A percentile compares a stretch with the other conserved stretches of the same genome.
Conservation (phyloP, 2,888 invertebrate species). For the Lithophane semibrunnea region DNA sequence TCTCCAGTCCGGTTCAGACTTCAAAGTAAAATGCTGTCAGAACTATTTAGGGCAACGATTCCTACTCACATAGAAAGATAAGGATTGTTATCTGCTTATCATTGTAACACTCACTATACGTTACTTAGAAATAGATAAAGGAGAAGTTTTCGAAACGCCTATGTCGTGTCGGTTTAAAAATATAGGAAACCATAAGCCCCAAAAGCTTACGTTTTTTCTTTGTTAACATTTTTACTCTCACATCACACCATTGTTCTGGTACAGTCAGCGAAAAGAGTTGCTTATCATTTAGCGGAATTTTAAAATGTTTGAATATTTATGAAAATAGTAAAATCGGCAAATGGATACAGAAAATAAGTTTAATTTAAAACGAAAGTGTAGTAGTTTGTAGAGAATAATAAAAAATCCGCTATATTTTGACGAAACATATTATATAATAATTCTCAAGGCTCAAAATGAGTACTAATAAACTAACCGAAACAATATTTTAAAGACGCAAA, state of each 20-base stretch:
- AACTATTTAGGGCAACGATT: slow-evolving; percentile 42
- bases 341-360: background rate
- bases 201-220: background rate
- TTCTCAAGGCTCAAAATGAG: background rate
- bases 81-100: slow-evolving; percentile 47
- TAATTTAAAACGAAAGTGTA: background rate
- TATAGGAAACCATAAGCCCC: background rate
- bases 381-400: background rate
- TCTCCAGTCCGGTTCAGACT: too few relatives aligned
- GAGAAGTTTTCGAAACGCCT: slow-evolving; percentile 29
- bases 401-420: background rate
- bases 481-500: background rate
- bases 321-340: background rate
- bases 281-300: background rate
- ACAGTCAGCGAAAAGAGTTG: background rate
- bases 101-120: slow-evolving; percentile 10
- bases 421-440: background rate
- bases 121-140: slow-evolving; percentile 31
- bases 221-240: background rate
- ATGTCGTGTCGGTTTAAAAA: background rate
- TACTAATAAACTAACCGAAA: background rate
- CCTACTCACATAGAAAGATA: slow-evolving; percentile 28
- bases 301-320: too few relatives aligned
- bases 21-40: background rate
- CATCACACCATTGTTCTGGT: background rate